phyloP scores from a whole-genome alignment of 2,113 vertebrate species.

The Cettia cetti region DNA sequence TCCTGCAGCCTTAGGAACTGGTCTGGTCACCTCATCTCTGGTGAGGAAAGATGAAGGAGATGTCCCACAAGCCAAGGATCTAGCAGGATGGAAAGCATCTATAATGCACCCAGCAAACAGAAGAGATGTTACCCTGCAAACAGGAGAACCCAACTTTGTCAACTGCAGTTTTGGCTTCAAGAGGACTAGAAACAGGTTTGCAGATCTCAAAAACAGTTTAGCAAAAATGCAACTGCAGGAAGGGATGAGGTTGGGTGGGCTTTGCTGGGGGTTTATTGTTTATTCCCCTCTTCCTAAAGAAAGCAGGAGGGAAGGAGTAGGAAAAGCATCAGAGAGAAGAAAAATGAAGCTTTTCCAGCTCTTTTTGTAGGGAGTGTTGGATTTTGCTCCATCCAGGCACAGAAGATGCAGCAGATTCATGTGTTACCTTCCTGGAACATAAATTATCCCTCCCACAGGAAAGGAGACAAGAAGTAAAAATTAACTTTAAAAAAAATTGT shows the following conservation, averaged over 20 bases:
- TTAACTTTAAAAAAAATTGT: not conserved
- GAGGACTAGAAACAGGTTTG: accelerated
- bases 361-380: not conserved
- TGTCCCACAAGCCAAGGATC: not conserved
- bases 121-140: no score
- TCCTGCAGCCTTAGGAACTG: not conserved
- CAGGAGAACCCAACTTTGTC: not conserved
- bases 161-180: accelerated
- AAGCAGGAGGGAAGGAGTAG: not conserved
- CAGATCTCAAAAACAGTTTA: not conserved
- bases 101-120: not conserved
- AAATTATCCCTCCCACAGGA: not conserved
- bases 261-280: accelerated
- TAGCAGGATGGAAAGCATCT: not conserved
- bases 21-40: not conserved
- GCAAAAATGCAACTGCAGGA: not conserved
- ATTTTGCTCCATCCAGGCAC: not conserved
- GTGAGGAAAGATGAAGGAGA: not conserved
- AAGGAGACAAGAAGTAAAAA: conserved; percentile 1
- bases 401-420: not conserved
- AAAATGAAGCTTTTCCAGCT: not conserved
- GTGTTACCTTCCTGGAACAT: not conserved
- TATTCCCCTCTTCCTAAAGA: not conserved
- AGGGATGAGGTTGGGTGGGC: not conserved
- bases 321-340: not conserved